Conservation (phyloP, 2,797 vertebrate species). For the Phoxinus dragarum region DNA sequence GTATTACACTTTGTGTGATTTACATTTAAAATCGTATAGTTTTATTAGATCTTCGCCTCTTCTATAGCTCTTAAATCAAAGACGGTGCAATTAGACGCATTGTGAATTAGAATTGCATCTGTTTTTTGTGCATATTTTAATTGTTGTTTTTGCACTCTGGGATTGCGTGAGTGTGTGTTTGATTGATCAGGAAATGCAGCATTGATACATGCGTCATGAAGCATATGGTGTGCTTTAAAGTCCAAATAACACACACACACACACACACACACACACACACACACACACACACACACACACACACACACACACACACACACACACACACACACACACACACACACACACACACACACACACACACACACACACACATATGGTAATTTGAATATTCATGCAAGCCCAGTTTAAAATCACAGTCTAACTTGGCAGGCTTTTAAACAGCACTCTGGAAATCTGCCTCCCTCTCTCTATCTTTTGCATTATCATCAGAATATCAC, state of each 20-base stretch:
- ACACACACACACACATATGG: slow-evolving; percentile 9
- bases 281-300: slow-evolving; percentile 14
- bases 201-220: slow-evolving; percentile 49
- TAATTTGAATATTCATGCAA: slow-evolving; percentile 30
- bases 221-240: slow-evolving; percentile 64
- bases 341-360: slow-evolving; percentile 23
- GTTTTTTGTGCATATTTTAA: background rate
- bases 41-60: background rate
- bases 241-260: slow-evolving; percentile 56
- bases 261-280: background rate
- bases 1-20: background rate
- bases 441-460: background rate
- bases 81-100: background rate
- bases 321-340: slow-evolving; percentile 19
- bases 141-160: background rate
- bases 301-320: slow-evolving; percentile 6
- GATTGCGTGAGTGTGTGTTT: background rate
- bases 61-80: background rate
- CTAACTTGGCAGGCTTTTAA: slow-evolving; percentile 38
- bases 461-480: background rate
- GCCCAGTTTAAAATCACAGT: slow-evolving; percentile 29
- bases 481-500: slow-evolving; percentile 28
- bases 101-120: background rate
- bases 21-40: background rate
- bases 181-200: slow-evolving; percentile 44